Base-by-base conservation (phyloP, 1,140 invertebrate species). In the Heliothis virescens region DNA sequence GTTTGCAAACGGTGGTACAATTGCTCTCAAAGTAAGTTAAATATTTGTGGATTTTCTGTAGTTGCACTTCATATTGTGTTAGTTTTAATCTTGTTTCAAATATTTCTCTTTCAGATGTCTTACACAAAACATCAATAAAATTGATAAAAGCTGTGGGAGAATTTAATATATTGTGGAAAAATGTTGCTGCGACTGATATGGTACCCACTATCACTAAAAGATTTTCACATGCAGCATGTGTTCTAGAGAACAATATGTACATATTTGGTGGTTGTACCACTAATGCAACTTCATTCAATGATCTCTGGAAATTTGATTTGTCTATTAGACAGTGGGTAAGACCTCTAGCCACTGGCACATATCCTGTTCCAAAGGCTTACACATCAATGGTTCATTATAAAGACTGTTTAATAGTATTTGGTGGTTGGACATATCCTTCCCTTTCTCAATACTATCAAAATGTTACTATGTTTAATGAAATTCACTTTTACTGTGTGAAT, bases 221-320 rank as follows among this genome's bases (percentile, higher is more conserved):
- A 81, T 99, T 98, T 95, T 99, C 98, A 0, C 98, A 99, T 96
- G 97, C 98, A 82, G 98, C 98, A 59, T 98, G 97, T 88, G 96
- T 97, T 76, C 96, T 97, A 91, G 96, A 96, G 65, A 97, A 98
- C 93, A 97, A 96, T 2, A 98, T 99, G 98, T 99, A 98, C 92
- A 96, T 99, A 47, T 99, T 99, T 96, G 99, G 99, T 63, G 99
- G 99, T 1, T 99, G 98, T 85, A 99, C 98, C n/a, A 97, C 97
- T 47, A 97, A 98, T 52, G 97, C 97, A 86, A 99, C 99, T 18
- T 98, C 99, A 11, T 99, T 99, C 87, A 99, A 99, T 96, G 99
- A 99, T 95, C 95, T 99, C 10, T 99, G 99, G 99, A 96, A 96
- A 83, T 97, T 99, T 91, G 98, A 99, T 95, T 95, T 99, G 59